Evolutionary conservation across 2,888 invertebrate species (phyloP), one percentile per base, ranked within the genome.

Genomic region (Agonopterix arenella): DNA sequence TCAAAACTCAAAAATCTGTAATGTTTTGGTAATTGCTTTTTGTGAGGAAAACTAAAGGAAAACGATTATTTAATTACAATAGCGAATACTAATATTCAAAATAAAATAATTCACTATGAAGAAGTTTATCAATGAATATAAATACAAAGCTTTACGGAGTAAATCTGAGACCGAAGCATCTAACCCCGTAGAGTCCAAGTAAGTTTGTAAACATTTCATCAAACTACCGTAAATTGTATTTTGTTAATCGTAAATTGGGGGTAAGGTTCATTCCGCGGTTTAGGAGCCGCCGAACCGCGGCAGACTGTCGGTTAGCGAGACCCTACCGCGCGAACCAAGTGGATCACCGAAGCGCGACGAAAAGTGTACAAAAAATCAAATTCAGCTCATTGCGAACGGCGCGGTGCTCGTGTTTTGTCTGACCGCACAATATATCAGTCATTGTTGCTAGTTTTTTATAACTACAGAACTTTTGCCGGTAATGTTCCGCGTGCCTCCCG

Each of bases 311-410:
- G 36, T 16, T 13, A 69, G 63, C 70, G 75, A 70, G 70, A 71
- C 68, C 71, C 76, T 70, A 65, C 72, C 69, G 70, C 58, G 51
- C 11, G 38, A 61, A 58, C 66, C 43, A 43, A 16, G 38, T 9
- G 8, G 13, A 9, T 10, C 37, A 16, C 74, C 78, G 81, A 78
- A 82, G 84, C 89, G 83, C 85, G 84, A 86, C 84, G 82, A 84
- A 86, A 89, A 86, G 86, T 88, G 83, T 78, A 84, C 79, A 86
- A 88, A 88, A 88, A 88, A 85, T 81, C 64, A 77, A 88, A 86
- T 86, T 83, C 84, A 86, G 70, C 84, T 84, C 80, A 84, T 86
- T 84, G 85, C 85, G 80, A 86, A 79, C 77, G 77, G 75, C 74
- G 80, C 79, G 82, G 80, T 73, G 80, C 78, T 81, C 84, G 80